Conservation (phyloP, 2,797 vertebrate species). For the Synanceia verrucosa region DNA sequence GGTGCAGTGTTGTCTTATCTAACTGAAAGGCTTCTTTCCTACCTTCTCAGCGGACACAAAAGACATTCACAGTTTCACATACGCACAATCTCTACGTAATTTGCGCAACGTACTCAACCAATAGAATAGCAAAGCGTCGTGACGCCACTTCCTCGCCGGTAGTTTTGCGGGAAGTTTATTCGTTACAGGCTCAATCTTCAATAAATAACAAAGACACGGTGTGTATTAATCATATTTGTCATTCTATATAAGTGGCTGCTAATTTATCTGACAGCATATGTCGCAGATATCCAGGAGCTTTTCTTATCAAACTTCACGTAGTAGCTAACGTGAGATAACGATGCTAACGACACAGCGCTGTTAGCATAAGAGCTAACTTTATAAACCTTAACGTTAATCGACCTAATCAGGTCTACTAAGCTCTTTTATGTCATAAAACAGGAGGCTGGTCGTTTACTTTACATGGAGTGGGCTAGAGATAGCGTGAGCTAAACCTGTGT, state of each 20-base stretch:
- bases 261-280: background rate
- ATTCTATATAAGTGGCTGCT: fast-evolving
- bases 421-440: background rate
- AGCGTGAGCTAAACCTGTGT: background rate
- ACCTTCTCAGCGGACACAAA: background rate
- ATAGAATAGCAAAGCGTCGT: conserved; percentile 15
- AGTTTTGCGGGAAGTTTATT: conserved; percentile 81
- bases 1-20: background rate
- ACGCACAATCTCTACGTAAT: background rate
- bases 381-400: background rate
- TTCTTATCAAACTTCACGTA: background rate
- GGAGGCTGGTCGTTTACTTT: background rate
- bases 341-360: background rate
- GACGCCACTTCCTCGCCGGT: conserved; percentile 49
- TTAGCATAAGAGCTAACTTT: conserved; percentile 52
- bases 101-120: conserved; percentile 28
- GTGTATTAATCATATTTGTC: conserved; percentile 8
- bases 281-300: fast-evolving
- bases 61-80: background rate
- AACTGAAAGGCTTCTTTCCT: background rate
- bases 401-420: fast-evolving
- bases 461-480: background rate
- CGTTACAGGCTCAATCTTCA: too few relatives aligned
- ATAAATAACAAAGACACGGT: conserved; percentile 31
- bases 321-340: background rate